phyloP scores from a whole-genome alignment of 64 coral and sea anemone genomes.

The Montipora foliosa region DNA sequence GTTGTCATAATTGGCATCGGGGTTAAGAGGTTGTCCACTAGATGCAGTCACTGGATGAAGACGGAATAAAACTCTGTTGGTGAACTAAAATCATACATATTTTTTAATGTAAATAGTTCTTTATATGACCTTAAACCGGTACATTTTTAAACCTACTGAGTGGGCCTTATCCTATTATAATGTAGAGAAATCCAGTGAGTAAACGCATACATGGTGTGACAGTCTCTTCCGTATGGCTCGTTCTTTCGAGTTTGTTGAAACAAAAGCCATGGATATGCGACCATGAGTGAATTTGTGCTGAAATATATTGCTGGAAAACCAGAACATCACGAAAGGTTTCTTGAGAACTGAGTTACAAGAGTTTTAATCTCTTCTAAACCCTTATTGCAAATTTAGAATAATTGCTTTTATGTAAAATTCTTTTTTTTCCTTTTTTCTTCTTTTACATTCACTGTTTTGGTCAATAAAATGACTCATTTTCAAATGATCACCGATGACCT shows the following conservation, averaged over 20 bases:
- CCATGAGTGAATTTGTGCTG: not conserved
- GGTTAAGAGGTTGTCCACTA: too few relatives aligned
- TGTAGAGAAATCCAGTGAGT: not conserved
- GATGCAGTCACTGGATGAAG: too few relatives aligned
- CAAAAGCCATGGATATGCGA: constrained; percentile 34
- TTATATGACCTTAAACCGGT: too few relatives aligned
- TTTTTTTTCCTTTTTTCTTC: not conserved
- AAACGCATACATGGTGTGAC: not conserved
- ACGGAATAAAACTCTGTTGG: too few relatives aligned
- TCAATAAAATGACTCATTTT: not conserved
- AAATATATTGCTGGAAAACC: not conserved
- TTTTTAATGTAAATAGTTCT: too few relatives aligned
- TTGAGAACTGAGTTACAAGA: not conserved
- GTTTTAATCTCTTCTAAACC: not conserved
- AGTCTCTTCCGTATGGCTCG: not conserved
- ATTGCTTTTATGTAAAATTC: not conserved
- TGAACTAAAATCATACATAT: too few relatives aligned
- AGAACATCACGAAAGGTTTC: constrained; percentile 28
- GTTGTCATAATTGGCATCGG: too few relatives aligned
- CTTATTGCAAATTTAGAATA: not conserved
- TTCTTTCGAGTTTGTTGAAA: not conserved
- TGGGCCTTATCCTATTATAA: not conserved
- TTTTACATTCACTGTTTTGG: not conserved
- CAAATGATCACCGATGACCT: not conserved
- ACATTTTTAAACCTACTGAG: too few relatives aligned